A percentile compares a stretch with the other conserved stretches of the same genome.
These are phyloP conservation scores for Drosophila tristis DNA, from an alignment of 1,140 invertebrate genomes.

Conservation along the genomic window DNA sequence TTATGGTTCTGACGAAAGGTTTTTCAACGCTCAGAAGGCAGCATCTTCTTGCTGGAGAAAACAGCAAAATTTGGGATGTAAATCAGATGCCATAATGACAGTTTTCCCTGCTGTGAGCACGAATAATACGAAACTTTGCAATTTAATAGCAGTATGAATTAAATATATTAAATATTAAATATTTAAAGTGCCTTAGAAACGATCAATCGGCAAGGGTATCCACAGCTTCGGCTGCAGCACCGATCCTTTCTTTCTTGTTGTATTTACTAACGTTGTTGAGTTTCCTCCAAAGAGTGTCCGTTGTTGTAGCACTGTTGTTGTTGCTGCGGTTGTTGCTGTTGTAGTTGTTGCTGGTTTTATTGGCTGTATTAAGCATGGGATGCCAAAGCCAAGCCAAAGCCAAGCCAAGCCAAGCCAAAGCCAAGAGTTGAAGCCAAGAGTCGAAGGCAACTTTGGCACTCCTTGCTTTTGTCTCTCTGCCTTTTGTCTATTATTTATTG, in stretches of 20 bases:
- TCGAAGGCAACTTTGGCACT: constrained; percentile 58
- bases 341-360: constrained; percentile 69
- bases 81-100: too few relatives aligned
- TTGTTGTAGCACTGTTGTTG: constrained; percentile 6
- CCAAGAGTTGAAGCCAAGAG: constrained; percentile 25
- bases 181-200: too few relatives aligned
- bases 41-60: too few relatives aligned
- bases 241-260: constrained; percentile 23
- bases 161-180: too few relatives aligned
- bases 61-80: too few relatives aligned
- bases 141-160: too few relatives aligned
- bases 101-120: too few relatives aligned
- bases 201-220: too few relatives aligned
- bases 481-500: constrained; percentile 60
- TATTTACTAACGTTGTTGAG: constrained; percentile 25
- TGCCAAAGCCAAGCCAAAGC: constrained; percentile 66
- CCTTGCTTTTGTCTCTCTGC: constrained; percentile 67
- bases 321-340: constrained; percentile 34
- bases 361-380: constrained; percentile 79
- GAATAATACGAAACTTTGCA: too few relatives aligned
- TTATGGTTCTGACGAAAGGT: neutral
- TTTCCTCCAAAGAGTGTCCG: constrained; percentile 55
- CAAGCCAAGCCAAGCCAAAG: constrained; percentile 35
- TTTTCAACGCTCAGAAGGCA: neutral
- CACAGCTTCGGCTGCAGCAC: neutral